A percentile compares a stretch with the other conserved stretches of the same genome.
phyloP scores from a whole-genome alignment of 2,888 invertebrate species.

The Caradrina kadenii region DNA sequence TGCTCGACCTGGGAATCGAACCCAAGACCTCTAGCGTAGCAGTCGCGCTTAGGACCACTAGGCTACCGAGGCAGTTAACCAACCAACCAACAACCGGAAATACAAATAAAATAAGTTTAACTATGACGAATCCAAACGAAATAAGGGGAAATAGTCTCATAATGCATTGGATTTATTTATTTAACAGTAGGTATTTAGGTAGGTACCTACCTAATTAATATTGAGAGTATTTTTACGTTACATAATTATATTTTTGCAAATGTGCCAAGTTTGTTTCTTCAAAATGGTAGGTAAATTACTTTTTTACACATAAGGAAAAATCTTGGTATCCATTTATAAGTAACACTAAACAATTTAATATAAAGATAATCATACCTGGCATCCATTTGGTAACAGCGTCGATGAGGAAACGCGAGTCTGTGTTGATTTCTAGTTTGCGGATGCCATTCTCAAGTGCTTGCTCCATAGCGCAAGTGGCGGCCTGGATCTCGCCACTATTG shows the following conservation, averaged over 20 bases:
- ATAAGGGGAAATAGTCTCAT: too few relatives aligned
- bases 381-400: conserved; percentile 97
- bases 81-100: too few relatives aligned
- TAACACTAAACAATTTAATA: too few relatives aligned
- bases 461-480: conserved; percentile 94
- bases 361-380: conserved; percentile 77
- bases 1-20: too few relatives aligned
- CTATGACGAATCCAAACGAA: neutral
- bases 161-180: neutral
- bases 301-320: too few relatives aligned
- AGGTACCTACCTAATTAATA: neutral
- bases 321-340: too few relatives aligned
- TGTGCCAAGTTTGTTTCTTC: too few relatives aligned
- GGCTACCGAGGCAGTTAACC: too few relatives aligned
- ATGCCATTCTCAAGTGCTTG: conserved; percentile 92
- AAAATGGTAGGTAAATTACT: too few relatives aligned
- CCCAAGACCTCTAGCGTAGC: too few relatives aligned
- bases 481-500: conserved; percentile 99
- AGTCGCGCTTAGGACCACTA: too few relatives aligned
- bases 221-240: neutral
- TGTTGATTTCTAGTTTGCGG: conserved; percentile 94
- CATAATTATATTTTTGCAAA: too few relatives aligned
- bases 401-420: conserved; percentile 97
- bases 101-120: neutral
- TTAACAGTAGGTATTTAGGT: neutral